A percentile compares a stretch with the other conserved stretches of the same genome.
Conservation (phyloP, 1,140 invertebrate genomes). For the Argopecten irradians region DNA sequence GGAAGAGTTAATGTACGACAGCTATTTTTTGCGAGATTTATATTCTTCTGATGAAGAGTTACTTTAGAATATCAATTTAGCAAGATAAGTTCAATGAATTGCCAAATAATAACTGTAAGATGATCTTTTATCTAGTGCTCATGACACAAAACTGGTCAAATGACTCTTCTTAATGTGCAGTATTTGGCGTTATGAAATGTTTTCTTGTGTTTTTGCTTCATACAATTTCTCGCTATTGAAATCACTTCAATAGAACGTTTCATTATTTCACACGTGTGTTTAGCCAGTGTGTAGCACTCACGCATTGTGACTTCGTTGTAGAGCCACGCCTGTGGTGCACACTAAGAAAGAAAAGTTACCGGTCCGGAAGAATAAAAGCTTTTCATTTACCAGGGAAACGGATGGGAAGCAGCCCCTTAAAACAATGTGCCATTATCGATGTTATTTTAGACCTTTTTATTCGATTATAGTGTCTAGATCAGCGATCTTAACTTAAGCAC, state of each 20-base stretch:
- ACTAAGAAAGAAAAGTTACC: background rate
- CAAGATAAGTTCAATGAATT: no score
- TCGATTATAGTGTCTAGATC: background rate
- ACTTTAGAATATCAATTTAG: no score
- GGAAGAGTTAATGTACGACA: background rate
- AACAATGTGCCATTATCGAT: constrained; percentile 6
- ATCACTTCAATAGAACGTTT: background rate
- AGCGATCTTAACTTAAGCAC: background rate
- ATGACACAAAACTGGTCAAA: no score
- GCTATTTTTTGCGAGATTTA: no score
- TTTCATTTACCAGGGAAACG: background rate
- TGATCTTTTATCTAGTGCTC: no score
- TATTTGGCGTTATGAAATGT: no score
- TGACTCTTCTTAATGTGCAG: no score
- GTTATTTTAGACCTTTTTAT: constrained; percentile 18
- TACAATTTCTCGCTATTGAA: background rate
- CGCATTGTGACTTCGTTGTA: background rate
- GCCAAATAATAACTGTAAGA: no score
- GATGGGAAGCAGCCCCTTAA: background rate
- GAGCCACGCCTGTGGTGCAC: background rate
- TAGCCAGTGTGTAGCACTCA: background rate
- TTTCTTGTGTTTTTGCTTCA: no score
- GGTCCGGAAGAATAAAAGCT: background rate
- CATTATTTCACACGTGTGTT: background rate
- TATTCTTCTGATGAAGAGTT: no score